Conservation (phyloP, 2,888 invertebrate species). For the Parnassius mnemosyne region DNA sequence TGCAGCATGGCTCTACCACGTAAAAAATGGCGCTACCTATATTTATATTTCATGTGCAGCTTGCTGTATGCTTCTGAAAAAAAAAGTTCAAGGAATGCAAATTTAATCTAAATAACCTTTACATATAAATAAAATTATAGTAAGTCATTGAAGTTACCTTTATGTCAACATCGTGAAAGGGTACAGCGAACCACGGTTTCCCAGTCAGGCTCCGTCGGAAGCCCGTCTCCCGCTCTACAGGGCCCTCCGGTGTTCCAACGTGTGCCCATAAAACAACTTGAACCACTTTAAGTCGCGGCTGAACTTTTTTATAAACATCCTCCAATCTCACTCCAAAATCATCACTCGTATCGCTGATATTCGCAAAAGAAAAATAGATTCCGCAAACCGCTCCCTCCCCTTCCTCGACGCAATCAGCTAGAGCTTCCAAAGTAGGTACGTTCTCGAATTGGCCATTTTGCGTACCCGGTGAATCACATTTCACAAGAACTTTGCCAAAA, state of each 20-base stretch:
- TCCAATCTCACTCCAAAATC: slow-evolving; percentile 84
- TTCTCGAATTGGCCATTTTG: slow-evolving; percentile 71
- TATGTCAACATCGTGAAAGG: slow-evolving; percentile 85
- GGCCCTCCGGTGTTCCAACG: slow-evolving; percentile 79
- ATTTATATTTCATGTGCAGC: too few relatives aligned
- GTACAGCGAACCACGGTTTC: slow-evolving; percentile 86
- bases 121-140: too few relatives aligned
- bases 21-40: too few relatives aligned
- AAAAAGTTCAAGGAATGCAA: too few relatives aligned
- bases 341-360: slow-evolving; percentile 84
- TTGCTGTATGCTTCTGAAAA: too few relatives aligned
- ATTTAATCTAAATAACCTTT: too few relatives aligned
- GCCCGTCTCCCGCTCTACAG: slow-evolving; percentile 83
- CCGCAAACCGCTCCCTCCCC: slow-evolving; percentile 80
- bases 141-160: slow-evolving; percentile 73
- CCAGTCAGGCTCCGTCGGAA: slow-evolving; percentile 82
- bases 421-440: slow-evolving; percentile 66
- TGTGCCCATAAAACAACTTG: slow-evolving; percentile 86
- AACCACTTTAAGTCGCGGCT: slow-evolving; percentile 81
- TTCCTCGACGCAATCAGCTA: slow-evolving; percentile 69
- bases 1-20: too few relatives aligned
- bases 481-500: slow-evolving; percentile 79
- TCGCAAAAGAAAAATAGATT: slow-evolving; percentile 86
- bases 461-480: slow-evolving; percentile 67
- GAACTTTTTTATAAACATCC: slow-evolving; percentile 76